A percentile compares a stretch with the other conserved stretches of the same genome.
These are phyloP conservation scores for Andrena dorsata DNA, from an alignment of 2,888 invertebrate genomes.

Conservation along the genomic window DNA sequence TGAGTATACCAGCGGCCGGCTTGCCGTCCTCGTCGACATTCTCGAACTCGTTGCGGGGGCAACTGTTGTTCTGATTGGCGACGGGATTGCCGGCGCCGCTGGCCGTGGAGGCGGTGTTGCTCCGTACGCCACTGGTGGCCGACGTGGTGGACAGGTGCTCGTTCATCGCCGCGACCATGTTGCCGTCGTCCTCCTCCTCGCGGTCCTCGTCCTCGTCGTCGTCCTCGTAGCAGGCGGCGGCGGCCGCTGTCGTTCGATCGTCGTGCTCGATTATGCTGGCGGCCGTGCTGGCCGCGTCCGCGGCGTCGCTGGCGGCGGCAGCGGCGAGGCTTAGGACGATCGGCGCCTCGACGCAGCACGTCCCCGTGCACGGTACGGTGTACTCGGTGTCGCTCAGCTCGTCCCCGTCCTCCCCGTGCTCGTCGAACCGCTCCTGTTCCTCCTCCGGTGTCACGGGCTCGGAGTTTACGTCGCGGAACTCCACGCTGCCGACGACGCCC, in stretches of 20 bases:
- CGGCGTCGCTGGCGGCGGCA: slow-evolving; percentile 20
- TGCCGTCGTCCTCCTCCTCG: slow-evolving; percentile 72
- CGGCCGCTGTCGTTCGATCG: slow-evolving; percentile 47
- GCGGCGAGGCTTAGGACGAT: slow-evolving; percentile 36
- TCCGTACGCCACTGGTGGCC: slow-evolving; percentile 74
- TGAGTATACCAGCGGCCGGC: slow-evolving; percentile 85
- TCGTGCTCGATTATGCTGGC: slow-evolving; percentile 50
- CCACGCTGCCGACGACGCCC: slow-evolving; percentile 62
- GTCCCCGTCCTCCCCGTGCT: slow-evolving; percentile 2
- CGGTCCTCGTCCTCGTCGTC: slow-evolving; percentile 50
- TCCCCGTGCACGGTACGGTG: slow-evolving; percentile 28
- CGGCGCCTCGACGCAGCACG: slow-evolving; percentile 45
- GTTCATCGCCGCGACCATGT: slow-evolving; percentile 85
- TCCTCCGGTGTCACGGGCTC: slow-evolving; percentile 55
- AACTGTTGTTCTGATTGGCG: slow-evolving; percentile 56
- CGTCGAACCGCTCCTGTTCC: slow-evolving; percentile 37
- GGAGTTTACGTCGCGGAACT: slow-evolving; percentile 51
- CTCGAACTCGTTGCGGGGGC: slow-evolving; percentile 60
- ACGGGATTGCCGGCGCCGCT: slow-evolving; percentile 52
- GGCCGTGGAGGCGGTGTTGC: slow-evolving; percentile 71
- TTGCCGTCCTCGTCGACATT: slow-evolving; percentile 58
- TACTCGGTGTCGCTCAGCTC: slow-evolving; percentile 23
- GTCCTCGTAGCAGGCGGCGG: slow-evolving; percentile 45
- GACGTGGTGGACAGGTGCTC: slow-evolving; percentile 82
- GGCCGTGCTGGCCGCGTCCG: slow-evolving; percentile 25